Conservation (phyloP, 2,113 vertebrate species). For the Cygnus buccinator region DNA sequence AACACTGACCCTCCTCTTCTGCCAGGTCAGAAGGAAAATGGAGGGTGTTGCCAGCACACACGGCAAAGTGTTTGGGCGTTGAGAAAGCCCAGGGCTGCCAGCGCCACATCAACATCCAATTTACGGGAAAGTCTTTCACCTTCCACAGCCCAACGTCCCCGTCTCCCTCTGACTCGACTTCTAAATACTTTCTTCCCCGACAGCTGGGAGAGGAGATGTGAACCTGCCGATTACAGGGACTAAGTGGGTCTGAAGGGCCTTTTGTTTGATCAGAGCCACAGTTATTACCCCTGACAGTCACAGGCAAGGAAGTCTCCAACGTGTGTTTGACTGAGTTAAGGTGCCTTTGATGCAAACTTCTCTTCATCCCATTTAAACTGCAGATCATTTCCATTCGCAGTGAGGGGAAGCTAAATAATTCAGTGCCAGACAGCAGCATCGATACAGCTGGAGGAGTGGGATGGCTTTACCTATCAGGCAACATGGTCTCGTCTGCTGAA, state of each 20-base stretch:
- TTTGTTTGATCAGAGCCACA: constrained; percentile 68
- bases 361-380: constrained; percentile 64
- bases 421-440: constrained; percentile 17
- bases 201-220: constrained; percentile 49
- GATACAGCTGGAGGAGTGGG: not conserved
- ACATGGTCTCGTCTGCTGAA: not conserved
- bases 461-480: not conserved
- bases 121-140: not conserved
- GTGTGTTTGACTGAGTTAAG: constrained; percentile 70
- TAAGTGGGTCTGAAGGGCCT: constrained; percentile 69
- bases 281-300: constrained; percentile 71
- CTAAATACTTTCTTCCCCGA: not conserved
- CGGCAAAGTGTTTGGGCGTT: not conserved
- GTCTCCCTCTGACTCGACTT: not conserved
- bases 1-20: not conserved
- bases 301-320: constrained; percentile 60
- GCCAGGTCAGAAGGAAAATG: constrained; percentile 28
- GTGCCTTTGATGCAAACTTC: constrained; percentile 70
- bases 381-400: constrained; percentile 60
- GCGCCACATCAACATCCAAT: not conserved
- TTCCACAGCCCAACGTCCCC: not conserved
- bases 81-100: not conserved
- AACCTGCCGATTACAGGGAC: constrained; percentile 42
- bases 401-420: constrained; percentile 67
- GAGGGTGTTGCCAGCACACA: not conserved